Evolutionary conservation across 2,797 vertebrate species (phyloP).

Genomic region (Eospalax fontanierii): DNA sequence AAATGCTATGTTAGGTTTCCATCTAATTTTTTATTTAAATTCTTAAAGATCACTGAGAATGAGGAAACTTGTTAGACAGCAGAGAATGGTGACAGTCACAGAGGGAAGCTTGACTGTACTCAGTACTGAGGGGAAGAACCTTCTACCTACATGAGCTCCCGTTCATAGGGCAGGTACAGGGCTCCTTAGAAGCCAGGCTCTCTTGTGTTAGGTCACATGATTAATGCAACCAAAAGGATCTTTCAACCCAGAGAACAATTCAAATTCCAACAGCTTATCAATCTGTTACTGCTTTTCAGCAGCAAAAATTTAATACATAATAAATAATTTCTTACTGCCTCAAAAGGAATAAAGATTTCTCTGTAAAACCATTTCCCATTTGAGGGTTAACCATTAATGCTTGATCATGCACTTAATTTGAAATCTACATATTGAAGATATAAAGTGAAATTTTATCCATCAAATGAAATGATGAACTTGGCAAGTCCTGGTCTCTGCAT

Average conservation of each 20-base stretch:
- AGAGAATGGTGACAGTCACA: not conserved
- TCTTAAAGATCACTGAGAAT: not conserved
- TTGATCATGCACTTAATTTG: conserved; percentile 66
- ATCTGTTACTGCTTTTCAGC: conserved; percentile 66
- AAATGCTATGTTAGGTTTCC: conserved; percentile 6
- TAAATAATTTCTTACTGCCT: conserved; percentile 67
- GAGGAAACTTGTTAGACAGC: not conserved
- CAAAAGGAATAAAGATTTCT: conserved; percentile 57
- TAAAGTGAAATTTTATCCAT: conserved; percentile 15
- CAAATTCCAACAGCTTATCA: conserved; percentile 65
- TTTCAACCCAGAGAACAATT: conserved; percentile 66
- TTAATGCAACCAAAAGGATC: conserved; percentile 45
- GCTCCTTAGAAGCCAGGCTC: not conserved
- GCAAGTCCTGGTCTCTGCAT: not conserved
- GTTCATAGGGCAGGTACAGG: accelerated
- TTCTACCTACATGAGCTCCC: not conserved
- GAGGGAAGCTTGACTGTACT: not conserved
- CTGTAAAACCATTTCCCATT: conserved; percentile 51
- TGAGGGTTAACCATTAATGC: conserved; percentile 51
- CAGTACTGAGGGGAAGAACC: accelerated
- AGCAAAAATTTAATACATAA: conserved; percentile 72
- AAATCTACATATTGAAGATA: conserved; percentile 53
- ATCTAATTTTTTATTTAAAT: conserved; percentile 30
- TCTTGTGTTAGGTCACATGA: not conserved
- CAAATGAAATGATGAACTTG: conserved; percentile 22